A percentile compares a stretch with the other conserved stretches of the same genome.
phyloP scores from a whole-genome alignment of 2,113 vertebrate species.

The Peromyscus polionotus region DNA sequence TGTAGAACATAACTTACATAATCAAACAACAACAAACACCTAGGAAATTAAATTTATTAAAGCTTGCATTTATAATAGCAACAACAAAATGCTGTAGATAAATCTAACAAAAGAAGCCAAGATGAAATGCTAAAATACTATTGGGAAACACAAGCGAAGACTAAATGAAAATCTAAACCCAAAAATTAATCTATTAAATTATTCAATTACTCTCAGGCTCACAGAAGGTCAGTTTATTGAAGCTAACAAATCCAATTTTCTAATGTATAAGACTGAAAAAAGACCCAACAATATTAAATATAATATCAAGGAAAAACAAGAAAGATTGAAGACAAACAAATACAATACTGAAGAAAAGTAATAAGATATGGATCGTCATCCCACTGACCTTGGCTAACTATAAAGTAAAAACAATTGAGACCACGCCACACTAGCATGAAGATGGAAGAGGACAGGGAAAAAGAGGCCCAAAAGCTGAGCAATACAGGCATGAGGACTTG shows the following conservation, averaged over 20 bases:
- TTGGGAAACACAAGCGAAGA: constrained; percentile 54
- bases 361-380: constrained; percentile 22
- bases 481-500: background rate
- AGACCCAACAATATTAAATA: constrained; percentile 61
- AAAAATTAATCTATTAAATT: constrained; percentile 39
- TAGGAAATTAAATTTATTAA: background rate
- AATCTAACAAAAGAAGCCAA: constrained; percentile 4
- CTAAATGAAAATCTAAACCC: constrained; percentile 28
- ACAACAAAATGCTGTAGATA: background rate
- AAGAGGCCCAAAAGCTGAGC: background rate
- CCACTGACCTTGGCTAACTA: constrained; percentile 22
- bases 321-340: constrained; percentile 56
- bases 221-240: constrained; percentile 19
- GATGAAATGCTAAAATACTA: constrained; percentile 54
- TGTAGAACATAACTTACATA: background rate
- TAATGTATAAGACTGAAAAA: constrained; percentile 58
- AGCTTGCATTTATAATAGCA: constrained; percentile 2
- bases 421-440: background rate
- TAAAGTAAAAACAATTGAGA: constrained; percentile 33
- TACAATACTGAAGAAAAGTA: constrained; percentile 53
- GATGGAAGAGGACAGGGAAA: background rate
- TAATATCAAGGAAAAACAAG: constrained; percentile 64
- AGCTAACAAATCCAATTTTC: constrained; percentile 64
- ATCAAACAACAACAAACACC: background rate
- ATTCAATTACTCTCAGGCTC: constrained; percentile 46